phyloP scores from a whole-genome alignment of 2,888 invertebrate species.

The Patella ulyssiponensis region DNA sequence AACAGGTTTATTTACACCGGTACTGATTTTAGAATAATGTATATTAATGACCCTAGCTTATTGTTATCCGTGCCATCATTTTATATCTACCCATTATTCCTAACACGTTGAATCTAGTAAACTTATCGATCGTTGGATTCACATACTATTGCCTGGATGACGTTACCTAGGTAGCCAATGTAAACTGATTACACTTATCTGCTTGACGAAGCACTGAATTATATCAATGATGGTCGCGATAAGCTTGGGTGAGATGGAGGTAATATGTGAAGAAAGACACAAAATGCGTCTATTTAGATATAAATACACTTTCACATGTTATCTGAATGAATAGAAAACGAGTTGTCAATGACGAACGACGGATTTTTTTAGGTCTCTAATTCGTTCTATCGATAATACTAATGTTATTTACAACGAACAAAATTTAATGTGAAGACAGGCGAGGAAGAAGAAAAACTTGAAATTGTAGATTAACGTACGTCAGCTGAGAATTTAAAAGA shows the following conservation, averaged over 20 bases:
- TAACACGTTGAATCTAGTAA: not conserved
- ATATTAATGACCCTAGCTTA: not conserved
- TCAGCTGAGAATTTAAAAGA: too few species aligned
- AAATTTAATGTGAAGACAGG: too few species aligned
- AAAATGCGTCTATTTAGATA: too few species aligned
- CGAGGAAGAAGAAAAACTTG: too few species aligned
- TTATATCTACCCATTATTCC: not conserved
- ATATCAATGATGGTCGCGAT: not conserved
- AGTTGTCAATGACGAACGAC: too few species aligned
- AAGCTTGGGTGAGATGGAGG: not conserved
- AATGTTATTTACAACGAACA: too few species aligned
- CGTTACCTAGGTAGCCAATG: constrained; percentile 9
- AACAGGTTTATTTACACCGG: too few species aligned
- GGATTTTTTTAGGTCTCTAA: too few species aligned
- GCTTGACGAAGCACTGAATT: constrained; percentile 9
- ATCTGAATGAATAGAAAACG: too few species aligned
- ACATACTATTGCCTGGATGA: not conserved
- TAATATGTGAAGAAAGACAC: not conserved
- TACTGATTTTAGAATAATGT: not conserved
- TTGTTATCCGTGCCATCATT: not conserved
- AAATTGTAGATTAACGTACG: too few species aligned
- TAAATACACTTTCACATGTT: too few species aligned
- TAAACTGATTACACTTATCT: constrained; percentile 9
- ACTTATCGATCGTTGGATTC: constrained; percentile 1
- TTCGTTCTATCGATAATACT: too few species aligned